Evolutionary conservation across 2,888 invertebrate species (phyloP), one percentile per base, ranked within the genome.

Genomic region (Hydraecia micacea): DNA sequence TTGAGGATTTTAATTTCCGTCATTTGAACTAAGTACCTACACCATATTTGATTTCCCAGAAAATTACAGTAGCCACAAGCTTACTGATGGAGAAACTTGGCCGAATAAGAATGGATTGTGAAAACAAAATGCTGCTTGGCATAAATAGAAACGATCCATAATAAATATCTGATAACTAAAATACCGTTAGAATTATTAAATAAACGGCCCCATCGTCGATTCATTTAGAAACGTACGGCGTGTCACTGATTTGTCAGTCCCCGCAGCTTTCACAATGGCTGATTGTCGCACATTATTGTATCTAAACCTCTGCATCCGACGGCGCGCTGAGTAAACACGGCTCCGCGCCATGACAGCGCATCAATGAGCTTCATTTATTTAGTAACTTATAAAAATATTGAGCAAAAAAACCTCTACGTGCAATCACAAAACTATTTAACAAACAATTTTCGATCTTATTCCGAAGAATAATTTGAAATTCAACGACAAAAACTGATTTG

Each of bases 331-430:
- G 93, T 93, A 95, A 96, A 96, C 96, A 96, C 87, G 85, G 90
- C 86, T 87, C 91, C 87, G 86, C 90, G 83, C 91, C 77, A 90
- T 94, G 96, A 95, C 96, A 93, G 91, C 87, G 89, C 92, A 93
- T 96, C 96, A 97, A 96, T 96, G 92, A 92, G 86, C 92, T 91
- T 96, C 95, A 96, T 96, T 96, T 96, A 96, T 95, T 95, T 95
- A 94, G 94, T 94, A 93, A 93, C 95, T 94, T 96, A 95, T 92
- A 91, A 95, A 95, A 96, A 96, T 95, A 96, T 92, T 90, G 73
- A 82, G 81, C 85, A 79, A 82, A 88, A 88, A 88, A 79, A 72
- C 18, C 25, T 49, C 36, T 88, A 72, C 79, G 80, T 88, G 88
- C 90, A 91, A 92, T 92, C 90, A 91, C 81, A 77, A 79, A 76